phyloP scores from a whole-genome alignment of 2,888 invertebrate genomes.

The Ceratothoa steindachneri region DNA sequence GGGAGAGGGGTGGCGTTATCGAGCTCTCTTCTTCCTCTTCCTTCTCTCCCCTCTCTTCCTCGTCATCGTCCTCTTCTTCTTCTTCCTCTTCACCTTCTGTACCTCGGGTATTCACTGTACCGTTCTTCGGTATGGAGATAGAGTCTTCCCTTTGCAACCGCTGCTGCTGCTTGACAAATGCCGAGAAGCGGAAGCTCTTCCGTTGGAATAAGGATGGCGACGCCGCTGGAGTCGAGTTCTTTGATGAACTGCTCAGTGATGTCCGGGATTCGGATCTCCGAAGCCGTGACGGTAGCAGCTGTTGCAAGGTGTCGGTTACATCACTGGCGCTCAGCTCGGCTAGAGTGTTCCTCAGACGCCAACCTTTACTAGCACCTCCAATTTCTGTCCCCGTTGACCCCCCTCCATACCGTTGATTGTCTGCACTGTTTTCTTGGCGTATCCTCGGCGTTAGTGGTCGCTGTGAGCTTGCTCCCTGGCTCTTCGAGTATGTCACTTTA shows the following conservation, averaged over 20 bases:
- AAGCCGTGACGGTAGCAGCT: conserved; percentile 32
- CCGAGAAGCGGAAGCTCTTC: conserved; percentile 36
- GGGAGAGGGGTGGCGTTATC: conserved; percentile 28
- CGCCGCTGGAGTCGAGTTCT: conserved; percentile 30
- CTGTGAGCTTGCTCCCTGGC: not conserved
- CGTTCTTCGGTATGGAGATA: conserved; percentile 19
- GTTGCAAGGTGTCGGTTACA: conserved; percentile 38
- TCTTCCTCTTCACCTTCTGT: not conserved
- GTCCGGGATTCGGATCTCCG: conserved; percentile 35
- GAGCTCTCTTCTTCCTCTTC: not conserved
- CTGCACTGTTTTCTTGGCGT: not conserved
- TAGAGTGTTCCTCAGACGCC: conserved; percentile 28
- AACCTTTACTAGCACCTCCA: conserved; percentile 4
- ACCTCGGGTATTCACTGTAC: not conserved
- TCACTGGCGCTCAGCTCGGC: conserved; percentile 37
- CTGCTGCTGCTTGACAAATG: not conserved
- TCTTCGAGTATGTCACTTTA: not conserved
- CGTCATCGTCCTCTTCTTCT: not conserved
- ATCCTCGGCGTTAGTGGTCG: not conserved
- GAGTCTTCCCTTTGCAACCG: conserved; percentile 28
- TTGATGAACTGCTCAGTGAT: conserved; percentile 34
- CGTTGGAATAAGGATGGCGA: conserved; percentile 36
- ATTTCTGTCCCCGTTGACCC: not conserved
- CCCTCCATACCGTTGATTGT: not conserved
- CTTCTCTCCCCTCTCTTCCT: not conserved